Conservation (phyloP, 1,140 invertebrate species). For the Sinonovacula constricta region DNA sequence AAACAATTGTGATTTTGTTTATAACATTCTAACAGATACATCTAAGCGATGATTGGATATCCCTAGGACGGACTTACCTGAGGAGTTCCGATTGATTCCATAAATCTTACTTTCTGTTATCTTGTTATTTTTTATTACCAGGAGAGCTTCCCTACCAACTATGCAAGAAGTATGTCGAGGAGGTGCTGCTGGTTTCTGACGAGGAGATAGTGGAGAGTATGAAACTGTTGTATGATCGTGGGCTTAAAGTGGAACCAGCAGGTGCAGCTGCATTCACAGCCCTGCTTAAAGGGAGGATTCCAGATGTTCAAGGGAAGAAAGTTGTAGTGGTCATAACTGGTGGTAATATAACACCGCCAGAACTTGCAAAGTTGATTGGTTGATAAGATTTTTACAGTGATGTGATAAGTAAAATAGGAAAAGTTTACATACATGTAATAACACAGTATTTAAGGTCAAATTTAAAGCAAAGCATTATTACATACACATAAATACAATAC, state of each 20-base stretch:
- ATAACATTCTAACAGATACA: neutral
- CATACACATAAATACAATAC: too few relatives aligned
- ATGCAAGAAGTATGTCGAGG: slow-evolving; percentile 69
- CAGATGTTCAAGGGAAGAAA: slow-evolving; percentile 68
- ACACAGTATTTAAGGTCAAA: too few relatives aligned
- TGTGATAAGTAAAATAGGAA: too few relatives aligned
- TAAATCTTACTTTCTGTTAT: neutral
- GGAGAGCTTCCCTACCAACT: slow-evolving; percentile 66
- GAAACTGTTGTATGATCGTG: slow-evolving; percentile 65
- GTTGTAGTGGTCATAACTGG: slow-evolving; percentile 72
- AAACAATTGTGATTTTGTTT: too few relatives aligned
- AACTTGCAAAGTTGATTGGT: slow-evolving; percentile 53
- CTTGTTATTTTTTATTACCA: slow-evolving; percentile 43
- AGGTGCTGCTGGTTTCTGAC: slow-evolving; percentile 71
- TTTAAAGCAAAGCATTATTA: too few relatives aligned
- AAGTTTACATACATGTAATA: too few relatives aligned
- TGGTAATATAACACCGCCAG: slow-evolving; percentile 70
- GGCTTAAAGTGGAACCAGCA: slow-evolving; percentile 73
- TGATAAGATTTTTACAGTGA: slow-evolving; percentile 54
- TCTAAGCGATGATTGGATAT: too few relatives aligned
- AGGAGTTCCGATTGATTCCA: neutral
- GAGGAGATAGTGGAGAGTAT: slow-evolving; percentile 67
- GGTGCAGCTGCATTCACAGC: slow-evolving; percentile 74
- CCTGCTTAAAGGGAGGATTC: slow-evolving; percentile 63
- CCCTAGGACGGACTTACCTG: too few relatives aligned